Percentiles rank a stretch among this genome's conserved stretches.
phyloP scores from a whole-genome alignment of 2,888 invertebrate genomes.

The Lysandra bellargus region DNA sequence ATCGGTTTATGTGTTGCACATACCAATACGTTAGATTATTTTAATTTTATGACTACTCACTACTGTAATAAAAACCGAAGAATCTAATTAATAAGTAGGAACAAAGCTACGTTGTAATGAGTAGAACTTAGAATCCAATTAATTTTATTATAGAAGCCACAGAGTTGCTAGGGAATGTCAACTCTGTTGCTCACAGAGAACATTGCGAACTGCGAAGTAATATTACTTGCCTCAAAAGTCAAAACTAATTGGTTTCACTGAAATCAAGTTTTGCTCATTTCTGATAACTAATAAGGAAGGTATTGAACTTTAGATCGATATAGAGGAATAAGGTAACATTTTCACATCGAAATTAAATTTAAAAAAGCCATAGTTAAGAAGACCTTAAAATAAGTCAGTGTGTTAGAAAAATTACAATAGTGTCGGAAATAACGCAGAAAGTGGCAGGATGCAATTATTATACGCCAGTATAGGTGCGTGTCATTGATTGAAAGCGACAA shows the following conservation, averaged over 20 bases:
- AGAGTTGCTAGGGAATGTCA: background rate
- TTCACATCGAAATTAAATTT: background rate
- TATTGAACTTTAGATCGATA: background rate
- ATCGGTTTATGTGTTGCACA: background rate
- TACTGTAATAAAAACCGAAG: background rate
- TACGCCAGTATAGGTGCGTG: conserved; percentile 62
- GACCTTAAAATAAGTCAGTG: background rate
- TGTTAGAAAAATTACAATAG: background rate
- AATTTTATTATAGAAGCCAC: conserved; percentile 19
- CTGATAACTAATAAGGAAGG: background rate
- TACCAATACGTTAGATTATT: background rate
- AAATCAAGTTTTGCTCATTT: background rate
- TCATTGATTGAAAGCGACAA: conserved; percentile 61
- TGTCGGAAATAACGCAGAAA: conserved; percentile 52
- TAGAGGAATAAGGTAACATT: background rate
- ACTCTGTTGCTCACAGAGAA: background rate
- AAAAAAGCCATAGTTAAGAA: background rate
- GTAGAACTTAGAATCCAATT: conserved; percentile 14
- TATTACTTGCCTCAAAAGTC: conserved; percentile 12
- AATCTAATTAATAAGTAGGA: background rate
- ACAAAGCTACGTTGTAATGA: background rate
- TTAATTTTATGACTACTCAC: background rate
- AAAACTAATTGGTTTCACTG: conserved; percentile 2
- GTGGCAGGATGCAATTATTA: conserved; percentile 68
- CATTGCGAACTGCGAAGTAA: conserved; percentile 11